Percentiles rank a stretch among this genome's conserved stretches.
Conservation (phyloP, 2,888 invertebrate species). For the Autographa pulchrina region DNA sequence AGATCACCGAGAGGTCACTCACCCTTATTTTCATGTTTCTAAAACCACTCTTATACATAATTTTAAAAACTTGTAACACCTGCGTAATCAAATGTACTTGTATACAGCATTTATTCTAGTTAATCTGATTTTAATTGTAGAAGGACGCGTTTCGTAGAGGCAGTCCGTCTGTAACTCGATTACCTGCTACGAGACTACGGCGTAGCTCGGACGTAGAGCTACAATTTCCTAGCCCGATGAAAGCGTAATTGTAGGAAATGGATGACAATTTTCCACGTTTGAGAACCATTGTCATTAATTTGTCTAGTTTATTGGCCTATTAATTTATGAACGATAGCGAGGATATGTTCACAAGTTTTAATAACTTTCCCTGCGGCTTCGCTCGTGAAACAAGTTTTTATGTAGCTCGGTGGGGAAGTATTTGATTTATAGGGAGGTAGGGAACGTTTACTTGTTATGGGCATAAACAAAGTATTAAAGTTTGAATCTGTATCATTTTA, state of each 20-base stretch:
- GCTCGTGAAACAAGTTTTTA: background rate
- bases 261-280: background rate
- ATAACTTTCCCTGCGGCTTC: background rate
- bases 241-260: background rate
- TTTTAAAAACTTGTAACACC: background rate
- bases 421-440: slow-evolving; percentile 5
- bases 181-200: slow-evolving; percentile 45
- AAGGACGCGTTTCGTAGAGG: background rate
- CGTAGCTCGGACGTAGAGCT: slow-evolving; percentile 45
- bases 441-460: background rate
- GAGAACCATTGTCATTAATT: slow-evolving; percentile 8
- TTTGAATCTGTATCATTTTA: background rate
- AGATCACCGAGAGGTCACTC: too few relatives aligned
- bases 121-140: background rate
- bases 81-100: background rate
- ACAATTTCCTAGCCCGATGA: slow-evolving; percentile 5
- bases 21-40: background rate
- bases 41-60: background rate
- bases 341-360: slow-evolving; percentile 3
- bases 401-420: slow-evolving; percentile 3
- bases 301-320: background rate
- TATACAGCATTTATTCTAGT: background rate
- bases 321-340: slow-evolving; percentile 1
- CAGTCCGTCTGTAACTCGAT: slow-evolving; percentile 12
- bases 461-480: background rate